phyloP scores from a whole-genome alignment of 2,113 vertebrate species.

The Ornithorhynchus anatinus region DNA sequence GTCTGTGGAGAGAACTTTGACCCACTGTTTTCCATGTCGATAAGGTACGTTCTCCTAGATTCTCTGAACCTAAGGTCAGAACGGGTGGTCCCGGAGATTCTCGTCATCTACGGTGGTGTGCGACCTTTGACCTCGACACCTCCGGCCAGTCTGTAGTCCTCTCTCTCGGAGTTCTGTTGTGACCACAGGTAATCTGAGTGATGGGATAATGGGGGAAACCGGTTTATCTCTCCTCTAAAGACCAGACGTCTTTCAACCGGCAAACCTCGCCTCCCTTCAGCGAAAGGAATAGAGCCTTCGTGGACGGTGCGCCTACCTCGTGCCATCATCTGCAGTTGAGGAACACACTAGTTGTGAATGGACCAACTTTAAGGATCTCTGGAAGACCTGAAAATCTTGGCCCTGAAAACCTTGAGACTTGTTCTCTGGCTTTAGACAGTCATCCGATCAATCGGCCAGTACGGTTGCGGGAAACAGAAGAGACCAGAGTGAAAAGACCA shows the following conservation, averaged over 20 bases:
- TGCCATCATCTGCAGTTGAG: slow-evolving; percentile 62
- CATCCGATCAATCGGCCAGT: too few species aligned
- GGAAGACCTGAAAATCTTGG: slow-evolving; percentile 64
- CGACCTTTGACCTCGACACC: slow-evolving; percentile 42
- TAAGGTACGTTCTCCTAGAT: slow-evolving; percentile 42
- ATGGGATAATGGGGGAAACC: slow-evolving; percentile 51
- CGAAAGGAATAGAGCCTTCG: slow-evolving; percentile 64
- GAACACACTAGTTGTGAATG: slow-evolving; percentile 68
- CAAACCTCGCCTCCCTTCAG: slow-evolving; percentile 62
- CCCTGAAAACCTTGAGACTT: slow-evolving; percentile 52
- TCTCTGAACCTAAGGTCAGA: slow-evolving; percentile 50
- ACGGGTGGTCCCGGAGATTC: slow-evolving; percentile 42
- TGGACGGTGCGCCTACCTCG: slow-evolving; percentile 59
- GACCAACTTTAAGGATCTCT: slow-evolving; percentile 58
- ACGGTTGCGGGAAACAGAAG: slow-evolving; percentile 53
- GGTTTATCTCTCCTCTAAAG: slow-evolving; percentile 69
- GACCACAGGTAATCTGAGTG: slow-evolving; percentile 64
- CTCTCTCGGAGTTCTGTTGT: slow-evolving; percentile 63
- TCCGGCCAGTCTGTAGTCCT: slow-evolving; percentile 60
- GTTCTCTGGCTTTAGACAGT: slow-evolving; percentile 29
- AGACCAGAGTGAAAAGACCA: slow-evolving; percentile 47
- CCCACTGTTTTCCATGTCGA: slow-evolving; percentile 29
- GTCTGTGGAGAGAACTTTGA: slow-evolving; percentile 42
- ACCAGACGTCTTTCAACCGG: slow-evolving; percentile 68
- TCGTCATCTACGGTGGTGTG: slow-evolving; percentile 51